Base-by-base conservation (phyloP, 2,888 invertebrate genomes). In the Ecliptopera silaceata region DNA sequence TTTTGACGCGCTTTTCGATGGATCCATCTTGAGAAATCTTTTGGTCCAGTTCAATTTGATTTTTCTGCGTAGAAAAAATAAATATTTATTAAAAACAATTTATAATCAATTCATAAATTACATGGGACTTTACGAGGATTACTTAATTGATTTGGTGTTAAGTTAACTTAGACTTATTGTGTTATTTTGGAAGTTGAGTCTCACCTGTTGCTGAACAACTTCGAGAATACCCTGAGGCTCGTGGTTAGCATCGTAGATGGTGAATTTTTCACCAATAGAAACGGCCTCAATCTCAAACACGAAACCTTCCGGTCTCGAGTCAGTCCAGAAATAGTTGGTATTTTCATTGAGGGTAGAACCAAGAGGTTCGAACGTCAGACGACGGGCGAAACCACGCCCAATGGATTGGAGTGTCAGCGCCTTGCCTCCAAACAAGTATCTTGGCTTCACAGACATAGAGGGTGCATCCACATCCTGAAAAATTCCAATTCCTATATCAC, bases 311-410 rank as follows among this genome's bases (percentile, higher is more conserved):
- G 94, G 93, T 61, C 93, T 88, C 31, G 95, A 95, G 84, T 96
- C 96, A 18, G 95, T 94, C 95, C 95, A 96, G 88, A 96, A 96
- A 80, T 94, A 95, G 75, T 95, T 94, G 45, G 92, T 89, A 77
- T 95, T 95, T 61, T 93, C 91, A 83, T 95, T 95, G 39, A 94
- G 89, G 34, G 92, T 90, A 29, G 91, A 92, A 41, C 91, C 87
- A 52, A 92, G 87, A 1, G 94, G 93, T 71, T 94, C 93, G 83
- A 96, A 96, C 1, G 95, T 95, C 61, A 96, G 90, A 41, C 96
- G 92, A 58, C 95, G 93, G 4, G 95, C 94, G 75, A 95, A 96
- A 6, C 96, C 96, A 70, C 95, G 92, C 0, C 96, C 96, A 68
- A 96, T 94, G 22, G 93, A 93, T 65, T 92, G 92, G 53, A 96